phyloP scores from a whole-genome alignment of 2,113 vertebrate species.

The Ptychochromis oligacanthus region DNA sequence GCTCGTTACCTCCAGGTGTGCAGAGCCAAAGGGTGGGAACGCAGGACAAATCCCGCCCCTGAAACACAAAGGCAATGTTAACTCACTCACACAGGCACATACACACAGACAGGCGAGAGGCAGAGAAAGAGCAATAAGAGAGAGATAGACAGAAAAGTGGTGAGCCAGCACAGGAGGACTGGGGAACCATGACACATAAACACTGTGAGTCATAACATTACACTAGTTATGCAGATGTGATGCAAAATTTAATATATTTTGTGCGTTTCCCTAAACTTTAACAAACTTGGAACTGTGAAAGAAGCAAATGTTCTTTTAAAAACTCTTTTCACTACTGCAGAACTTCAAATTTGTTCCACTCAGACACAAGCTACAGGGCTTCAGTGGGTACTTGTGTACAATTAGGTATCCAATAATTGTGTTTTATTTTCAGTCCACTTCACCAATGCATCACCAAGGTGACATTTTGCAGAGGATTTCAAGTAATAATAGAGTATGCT shows the following conservation, averaged over 20 bases:
- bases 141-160: too few species aligned
- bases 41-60: too few species aligned
- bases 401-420: not conserved
- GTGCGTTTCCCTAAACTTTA: not conserved
- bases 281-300: not conserved
- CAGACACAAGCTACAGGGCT: not conserved
- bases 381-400: not conserved
- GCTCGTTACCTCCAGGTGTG: too few species aligned
- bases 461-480: conserved; percentile 21
- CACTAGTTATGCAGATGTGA: not conserved
- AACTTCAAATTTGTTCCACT: not conserved
- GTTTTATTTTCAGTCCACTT: conserved; percentile 17
- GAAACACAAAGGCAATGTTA: too few species aligned
- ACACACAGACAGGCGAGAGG: too few species aligned
- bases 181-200: conserved; percentile 8
- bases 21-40: too few species aligned
- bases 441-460: not conserved
- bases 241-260: not conserved
- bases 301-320: not conserved
- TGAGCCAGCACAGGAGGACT: too few species aligned
- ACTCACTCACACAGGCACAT: too few species aligned
- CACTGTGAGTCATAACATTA: not conserved
- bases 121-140: too few species aligned
- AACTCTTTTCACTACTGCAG: not conserved
- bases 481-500: not conserved